phyloP scores from a whole-genome alignment of 2,113 vertebrate genomes.

The Cryptoleucopteryx plumbea region DNA sequence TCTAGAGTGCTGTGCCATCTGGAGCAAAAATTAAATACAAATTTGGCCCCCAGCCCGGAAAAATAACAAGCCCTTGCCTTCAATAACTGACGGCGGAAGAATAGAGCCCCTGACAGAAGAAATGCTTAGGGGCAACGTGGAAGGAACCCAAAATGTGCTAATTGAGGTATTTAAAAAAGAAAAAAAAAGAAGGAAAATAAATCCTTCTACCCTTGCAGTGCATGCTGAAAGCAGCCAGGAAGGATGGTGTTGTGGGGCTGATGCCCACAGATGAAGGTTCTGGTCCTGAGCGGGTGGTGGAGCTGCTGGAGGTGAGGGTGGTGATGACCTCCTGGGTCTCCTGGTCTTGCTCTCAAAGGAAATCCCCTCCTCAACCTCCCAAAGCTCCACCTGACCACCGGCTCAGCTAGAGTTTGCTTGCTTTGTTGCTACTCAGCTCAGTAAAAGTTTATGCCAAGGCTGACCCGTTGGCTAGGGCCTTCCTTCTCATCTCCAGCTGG shows the following conservation, averaged over 20 bases:
- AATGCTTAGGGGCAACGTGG: background rate
- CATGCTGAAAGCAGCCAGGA: background rate
- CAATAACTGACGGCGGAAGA: background rate
- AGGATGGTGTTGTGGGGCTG: background rate
- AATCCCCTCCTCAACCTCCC: background rate
- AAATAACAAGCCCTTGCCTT: background rate
- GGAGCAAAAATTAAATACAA: slow-evolving; percentile 34
- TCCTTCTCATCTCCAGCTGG: background rate
- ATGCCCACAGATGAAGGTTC: background rate
- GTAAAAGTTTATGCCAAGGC: background rate
- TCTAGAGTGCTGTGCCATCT: slow-evolving; percentile 19
- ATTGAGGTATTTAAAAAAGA: background rate
- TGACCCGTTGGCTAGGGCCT: background rate
- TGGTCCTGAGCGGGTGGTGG: background rate
- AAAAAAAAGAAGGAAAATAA: background rate
- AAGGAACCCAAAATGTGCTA: background rate
- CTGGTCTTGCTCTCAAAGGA: background rate
- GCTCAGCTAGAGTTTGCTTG: accelerated
- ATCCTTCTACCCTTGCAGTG: background rate
- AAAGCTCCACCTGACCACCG: background rate
- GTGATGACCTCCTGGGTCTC: background rate
- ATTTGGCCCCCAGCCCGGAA: slow-evolving; percentile 39
- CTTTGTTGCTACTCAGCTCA: accelerated
- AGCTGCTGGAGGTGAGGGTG: background rate
- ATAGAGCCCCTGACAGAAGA: background rate